A percentile compares a stretch with the other conserved stretches of the same genome.
These are phyloP conservation scores for Poecile montanus DNA, from an alignment of 2,797 vertebrate genomes.

Conservation along the genomic window DNA sequence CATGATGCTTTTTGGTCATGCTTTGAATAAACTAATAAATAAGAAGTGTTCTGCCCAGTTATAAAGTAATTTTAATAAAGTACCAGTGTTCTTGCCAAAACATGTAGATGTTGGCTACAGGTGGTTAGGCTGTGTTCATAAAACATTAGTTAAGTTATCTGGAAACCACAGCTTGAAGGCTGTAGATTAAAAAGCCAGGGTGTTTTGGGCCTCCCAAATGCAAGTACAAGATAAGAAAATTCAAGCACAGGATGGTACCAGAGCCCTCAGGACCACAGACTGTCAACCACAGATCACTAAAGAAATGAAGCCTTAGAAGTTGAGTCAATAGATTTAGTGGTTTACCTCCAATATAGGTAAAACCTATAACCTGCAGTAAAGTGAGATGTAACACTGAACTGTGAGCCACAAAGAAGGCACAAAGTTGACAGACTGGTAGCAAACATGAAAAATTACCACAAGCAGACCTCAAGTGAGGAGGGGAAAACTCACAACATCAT, in stretches of 20 bases:
- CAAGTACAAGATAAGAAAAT: background rate
- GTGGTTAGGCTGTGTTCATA: background rate
- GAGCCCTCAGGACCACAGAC: background rate
- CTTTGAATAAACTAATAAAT: constrained; percentile 3
- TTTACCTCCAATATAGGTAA: background rate
- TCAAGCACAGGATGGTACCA: background rate
- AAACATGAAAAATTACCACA: background rate
- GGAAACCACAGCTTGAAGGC: background rate
- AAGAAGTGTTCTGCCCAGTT: constrained; percentile 8
- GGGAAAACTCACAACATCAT: background rate
- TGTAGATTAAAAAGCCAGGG: background rate
- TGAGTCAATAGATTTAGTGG: background rate
- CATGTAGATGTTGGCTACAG: background rate
- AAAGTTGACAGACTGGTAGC: background rate
- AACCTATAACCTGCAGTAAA: background rate
- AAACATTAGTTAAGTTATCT: constrained; percentile 1
- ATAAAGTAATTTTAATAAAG: background rate
- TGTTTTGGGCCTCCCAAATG: background rate
- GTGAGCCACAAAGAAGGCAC: background rate
- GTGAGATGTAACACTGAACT: background rate
- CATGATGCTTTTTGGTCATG: background rate
- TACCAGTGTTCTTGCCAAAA: background rate
- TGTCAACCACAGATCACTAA: background rate
- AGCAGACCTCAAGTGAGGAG: background rate
- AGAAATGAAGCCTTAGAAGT: background rate